phyloP scores from a whole-genome alignment of 2,797 vertebrate genomes.

The Spheniscus humboldti region DNA sequence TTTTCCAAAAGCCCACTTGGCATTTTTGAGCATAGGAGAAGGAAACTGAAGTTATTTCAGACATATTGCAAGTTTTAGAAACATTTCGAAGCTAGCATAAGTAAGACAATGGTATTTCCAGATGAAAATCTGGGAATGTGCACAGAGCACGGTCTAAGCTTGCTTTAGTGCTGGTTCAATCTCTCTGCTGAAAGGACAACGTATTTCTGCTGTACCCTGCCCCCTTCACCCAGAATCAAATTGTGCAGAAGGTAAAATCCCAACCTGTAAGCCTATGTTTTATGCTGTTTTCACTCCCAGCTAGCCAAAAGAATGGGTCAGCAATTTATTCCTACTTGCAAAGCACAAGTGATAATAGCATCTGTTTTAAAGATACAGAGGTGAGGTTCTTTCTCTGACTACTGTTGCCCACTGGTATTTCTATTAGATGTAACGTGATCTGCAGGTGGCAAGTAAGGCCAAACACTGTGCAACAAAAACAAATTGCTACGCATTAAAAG shows the following conservation, averaged over 20 bases:
- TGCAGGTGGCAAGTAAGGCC: slow-evolving; percentile 24
- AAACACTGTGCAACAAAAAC: neutral
- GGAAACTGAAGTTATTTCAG: slow-evolving; percentile 9
- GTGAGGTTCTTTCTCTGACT: neutral
- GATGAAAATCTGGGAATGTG: neutral
- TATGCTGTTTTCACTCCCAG: neutral
- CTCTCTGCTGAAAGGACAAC: neutral
- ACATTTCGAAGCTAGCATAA: neutral
- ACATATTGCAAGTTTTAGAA: neutral
- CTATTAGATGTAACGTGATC: slow-evolving; percentile 6
- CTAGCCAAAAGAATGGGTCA: neutral
- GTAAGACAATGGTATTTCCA: neutral
- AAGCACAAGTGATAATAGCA: neutral
- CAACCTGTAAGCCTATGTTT: accelerated
- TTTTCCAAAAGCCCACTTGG: neutral
- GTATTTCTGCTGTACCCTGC: accelerated
- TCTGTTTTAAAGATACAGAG: neutral
- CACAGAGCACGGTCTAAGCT: accelerated
- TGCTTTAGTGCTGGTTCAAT: neutral
- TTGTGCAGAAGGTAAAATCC: neutral
- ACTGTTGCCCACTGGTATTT: neutral
- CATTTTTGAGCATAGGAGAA: neutral
- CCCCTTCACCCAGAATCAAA: neutral
- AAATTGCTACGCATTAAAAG: slow-evolving; percentile 10
- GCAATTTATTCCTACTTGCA: neutral